Evolutionary conservation across 2,113 vertebrate genomes (phyloP).

Genomic region (Ranitomeya imitator): DNA sequence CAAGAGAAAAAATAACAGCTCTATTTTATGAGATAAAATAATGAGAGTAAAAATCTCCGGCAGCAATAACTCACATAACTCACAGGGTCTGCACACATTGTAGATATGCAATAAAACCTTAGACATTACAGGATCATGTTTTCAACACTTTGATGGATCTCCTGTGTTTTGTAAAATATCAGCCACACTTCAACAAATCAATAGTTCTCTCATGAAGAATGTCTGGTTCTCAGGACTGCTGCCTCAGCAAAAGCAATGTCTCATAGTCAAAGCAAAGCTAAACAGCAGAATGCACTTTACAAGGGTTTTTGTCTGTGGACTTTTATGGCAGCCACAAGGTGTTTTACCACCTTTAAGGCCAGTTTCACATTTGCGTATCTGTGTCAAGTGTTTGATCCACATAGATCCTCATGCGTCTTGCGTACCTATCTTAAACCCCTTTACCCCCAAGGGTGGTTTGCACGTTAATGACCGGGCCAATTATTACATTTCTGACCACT

Average conservation of each 20-base stretch:
- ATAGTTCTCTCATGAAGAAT: conserved; percentile 54
- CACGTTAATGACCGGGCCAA: no score
- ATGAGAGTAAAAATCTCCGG: conserved; percentile 24
- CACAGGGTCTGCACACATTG: conserved; percentile 14
- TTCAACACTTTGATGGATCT: conserved; percentile 50
- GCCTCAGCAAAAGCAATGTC: conserved; percentile 40
- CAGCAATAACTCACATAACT: conserved; percentile 14
- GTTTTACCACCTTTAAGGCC: not conserved
- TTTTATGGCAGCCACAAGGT: not conserved
- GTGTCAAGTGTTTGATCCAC: no score
- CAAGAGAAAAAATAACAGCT: not conserved
- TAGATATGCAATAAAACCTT: conserved; percentile 36
- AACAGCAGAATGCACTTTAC: not conserved
- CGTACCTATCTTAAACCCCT: no score
- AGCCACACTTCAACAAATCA: conserved; percentile 47
- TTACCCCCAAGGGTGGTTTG: no score
- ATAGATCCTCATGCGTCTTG: no score
- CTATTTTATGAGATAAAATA: conserved; percentile 17
- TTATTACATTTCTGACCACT: no score
- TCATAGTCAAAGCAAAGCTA: conserved; percentile 13
- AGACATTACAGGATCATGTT: conserved; percentile 41
- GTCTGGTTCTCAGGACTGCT: conserved; percentile 37
- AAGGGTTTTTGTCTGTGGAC: not conserved
- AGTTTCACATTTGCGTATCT: no score
- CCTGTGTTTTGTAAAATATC: conserved; percentile 51